phyloP scores from a whole-genome alignment of 2,888 invertebrate genomes.

The Drosophila cyrtoloma region DNA sequence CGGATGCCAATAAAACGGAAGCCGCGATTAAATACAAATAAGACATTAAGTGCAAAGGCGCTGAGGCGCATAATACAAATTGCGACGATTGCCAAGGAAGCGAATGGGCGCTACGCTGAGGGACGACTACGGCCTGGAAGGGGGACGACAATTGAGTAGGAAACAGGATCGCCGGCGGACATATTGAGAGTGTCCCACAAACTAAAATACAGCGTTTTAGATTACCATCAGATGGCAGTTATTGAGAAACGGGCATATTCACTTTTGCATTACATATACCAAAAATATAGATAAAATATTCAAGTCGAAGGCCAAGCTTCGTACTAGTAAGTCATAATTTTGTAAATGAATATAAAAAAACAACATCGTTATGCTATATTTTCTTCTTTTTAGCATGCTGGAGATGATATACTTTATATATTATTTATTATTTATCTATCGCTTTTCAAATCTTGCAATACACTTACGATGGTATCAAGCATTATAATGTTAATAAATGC shows the following conservation, averaged over 20 bases:
- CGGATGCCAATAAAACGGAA: conserved; percentile 74
- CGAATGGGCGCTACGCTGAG: conserved; percentile 2
- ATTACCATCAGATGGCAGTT: conserved; percentile 4
- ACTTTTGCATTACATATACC: neutral
- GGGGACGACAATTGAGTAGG: conserved; percentile 19
- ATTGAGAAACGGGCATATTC: conserved; percentile 2
- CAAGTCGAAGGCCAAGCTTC: neutral
- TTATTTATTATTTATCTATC: neutral
- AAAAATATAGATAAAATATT: neutral
- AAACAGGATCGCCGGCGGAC: conserved; percentile 35
- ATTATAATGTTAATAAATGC: neutral
- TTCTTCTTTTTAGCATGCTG: neutral
- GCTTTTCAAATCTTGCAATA: neutral
- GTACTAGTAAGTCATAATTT: neutral
- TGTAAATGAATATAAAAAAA: too few species aligned
- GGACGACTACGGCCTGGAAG: neutral
- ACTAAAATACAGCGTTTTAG: conserved; percentile 41
- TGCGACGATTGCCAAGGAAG: conserved; percentile 69
- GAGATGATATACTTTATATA: neutral
- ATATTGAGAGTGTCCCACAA: conserved; percentile 42
- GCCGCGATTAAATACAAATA: conserved; percentile 82
- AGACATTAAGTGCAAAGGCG: conserved; percentile 78
- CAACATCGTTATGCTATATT: neutral
- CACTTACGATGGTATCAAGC: neutral
- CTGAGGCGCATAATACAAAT: conserved; percentile 82